phyloP scores from a whole-genome alignment of 2,797 vertebrate species.

The Lacerta bilineata region DNA sequence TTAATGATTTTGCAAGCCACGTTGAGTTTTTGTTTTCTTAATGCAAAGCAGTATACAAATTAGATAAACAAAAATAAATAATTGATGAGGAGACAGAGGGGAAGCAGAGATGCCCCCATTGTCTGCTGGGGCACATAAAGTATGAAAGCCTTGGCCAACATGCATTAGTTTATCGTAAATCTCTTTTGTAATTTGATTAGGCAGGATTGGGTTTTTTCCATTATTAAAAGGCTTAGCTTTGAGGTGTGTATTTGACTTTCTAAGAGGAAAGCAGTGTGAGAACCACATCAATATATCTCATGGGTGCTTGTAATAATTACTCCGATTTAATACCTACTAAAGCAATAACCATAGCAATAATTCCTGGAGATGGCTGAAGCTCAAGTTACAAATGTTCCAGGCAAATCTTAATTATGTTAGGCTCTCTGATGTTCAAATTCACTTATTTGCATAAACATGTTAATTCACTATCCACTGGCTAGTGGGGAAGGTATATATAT shows the following conservation, averaged over 20 bases:
- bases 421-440: not conserved
- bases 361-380: conserved; percentile 29
- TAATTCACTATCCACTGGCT: not conserved
- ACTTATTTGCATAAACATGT: conserved; percentile 22
- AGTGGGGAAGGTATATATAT: not conserved
- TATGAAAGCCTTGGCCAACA: conserved; percentile 12
- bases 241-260: conserved; percentile 9
- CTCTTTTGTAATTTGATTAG: conserved; percentile 56
- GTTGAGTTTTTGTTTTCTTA: no score
- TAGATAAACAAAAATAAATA: no score
- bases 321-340: conserved; percentile 39
- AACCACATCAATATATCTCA: conserved; percentile 22
- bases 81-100: no score
- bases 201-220: not conserved
- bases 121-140: not conserved
- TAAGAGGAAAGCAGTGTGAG: conserved; percentile 23
- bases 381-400: conserved; percentile 32
- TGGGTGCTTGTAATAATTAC: conserved; percentile 49
- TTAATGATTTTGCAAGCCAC: no score
- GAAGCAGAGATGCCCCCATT: not conserved
- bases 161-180: conserved; percentile 52
- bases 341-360: conserved; percentile 50
- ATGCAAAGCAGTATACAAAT: no score
- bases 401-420: conserved; percentile 23
- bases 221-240: conserved; percentile 52